These are phyloP conservation scores for Falco cherrug DNA, from an alignment of 2,797 vertebrate species.

Conservation along the genomic window DNA sequence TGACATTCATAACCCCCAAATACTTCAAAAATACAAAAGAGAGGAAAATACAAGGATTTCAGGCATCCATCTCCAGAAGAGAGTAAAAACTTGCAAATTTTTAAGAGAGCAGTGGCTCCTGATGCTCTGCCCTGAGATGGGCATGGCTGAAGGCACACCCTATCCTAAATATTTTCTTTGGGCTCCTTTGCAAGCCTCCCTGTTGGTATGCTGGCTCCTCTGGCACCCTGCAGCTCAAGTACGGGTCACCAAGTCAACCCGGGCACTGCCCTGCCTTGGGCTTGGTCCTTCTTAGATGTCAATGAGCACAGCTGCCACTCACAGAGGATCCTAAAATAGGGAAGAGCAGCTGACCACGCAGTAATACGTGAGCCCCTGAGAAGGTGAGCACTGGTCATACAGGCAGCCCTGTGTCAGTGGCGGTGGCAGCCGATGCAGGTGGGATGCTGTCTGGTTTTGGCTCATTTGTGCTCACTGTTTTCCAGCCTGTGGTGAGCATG, in stretches of 20 bases:
- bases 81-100: neutral
- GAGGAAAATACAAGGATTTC: neutral
- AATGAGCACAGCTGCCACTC: neutral
- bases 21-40: neutral
- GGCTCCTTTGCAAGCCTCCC: neutral
- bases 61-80: neutral
- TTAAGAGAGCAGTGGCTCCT: neutral
- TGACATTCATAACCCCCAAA: neutral
- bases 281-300: neutral
- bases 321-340: neutral
- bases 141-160: neutral
- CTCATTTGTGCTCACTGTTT: neutral
- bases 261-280: neutral
- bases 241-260: neutral
- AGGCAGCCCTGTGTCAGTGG: neutral
- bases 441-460: neutral
- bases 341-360: neutral
- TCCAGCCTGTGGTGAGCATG: neutral
- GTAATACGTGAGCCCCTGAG: rapidly evolving
- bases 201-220: neutral
- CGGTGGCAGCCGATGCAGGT: rapidly evolving
- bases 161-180: neutral
- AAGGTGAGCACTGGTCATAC: rapidly evolving
- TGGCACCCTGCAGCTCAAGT: neutral
- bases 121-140: neutral